Conservation (phyloP, 2,113 vertebrate genomes). For the Chlamydotis undulata region DNA sequence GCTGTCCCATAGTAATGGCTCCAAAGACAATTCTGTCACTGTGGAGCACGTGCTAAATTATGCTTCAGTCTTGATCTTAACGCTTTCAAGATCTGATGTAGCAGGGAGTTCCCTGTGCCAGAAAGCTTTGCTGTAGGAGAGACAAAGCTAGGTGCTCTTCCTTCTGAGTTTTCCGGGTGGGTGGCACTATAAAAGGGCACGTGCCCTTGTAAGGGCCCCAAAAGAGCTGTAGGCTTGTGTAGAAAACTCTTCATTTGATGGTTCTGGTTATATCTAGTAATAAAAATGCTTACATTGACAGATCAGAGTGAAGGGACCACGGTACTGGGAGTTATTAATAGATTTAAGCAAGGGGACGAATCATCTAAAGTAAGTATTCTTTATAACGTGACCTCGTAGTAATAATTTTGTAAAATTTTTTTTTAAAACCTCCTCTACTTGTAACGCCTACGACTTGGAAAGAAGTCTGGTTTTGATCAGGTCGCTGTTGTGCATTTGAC, state of each 20-base stretch:
- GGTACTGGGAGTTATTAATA: conserved; percentile 96
- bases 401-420: not conserved
- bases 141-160: not conserved
- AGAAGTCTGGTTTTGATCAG: not conserved
- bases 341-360: conserved; percentile 90
- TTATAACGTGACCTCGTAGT: not conserved
- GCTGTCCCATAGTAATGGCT: not conserved
- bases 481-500: conserved; percentile 16
- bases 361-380: conserved; percentile 88
- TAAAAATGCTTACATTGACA: conserved; percentile 68
- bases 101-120: not conserved
- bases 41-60: not conserved
- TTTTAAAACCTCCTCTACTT: not conserved
- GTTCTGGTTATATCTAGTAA: not conserved
- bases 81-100: not conserved
- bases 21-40: not conserved
- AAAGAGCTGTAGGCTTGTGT: not conserved
- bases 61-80: not conserved
- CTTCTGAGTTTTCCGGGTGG: not conserved
- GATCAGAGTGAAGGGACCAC: conserved; percentile 95
- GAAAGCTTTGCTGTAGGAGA: not conserved
- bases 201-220: not conserved
- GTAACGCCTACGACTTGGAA: not conserved
- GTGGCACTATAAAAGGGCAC: not conserved
- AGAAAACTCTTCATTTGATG: not conserved